A percentile compares a stretch with the other conserved stretches of the same genome.
Conservation (phyloP, 1,140 invertebrate genomes). For the Nomia melanderi region DNA sequence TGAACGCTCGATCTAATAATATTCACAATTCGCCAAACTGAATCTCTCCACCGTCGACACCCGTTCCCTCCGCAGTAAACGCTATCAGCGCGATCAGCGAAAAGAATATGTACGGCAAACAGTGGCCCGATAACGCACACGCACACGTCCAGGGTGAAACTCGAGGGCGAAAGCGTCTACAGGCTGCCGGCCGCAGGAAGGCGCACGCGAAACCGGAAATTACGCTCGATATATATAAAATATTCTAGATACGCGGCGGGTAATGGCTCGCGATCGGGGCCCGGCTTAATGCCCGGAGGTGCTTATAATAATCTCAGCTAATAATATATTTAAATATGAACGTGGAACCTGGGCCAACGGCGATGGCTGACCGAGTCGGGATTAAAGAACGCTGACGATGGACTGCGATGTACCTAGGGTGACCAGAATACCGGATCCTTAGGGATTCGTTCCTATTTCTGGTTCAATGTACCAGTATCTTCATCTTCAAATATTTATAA, state of each 20-base stretch:
- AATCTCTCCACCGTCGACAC: too few species aligned
- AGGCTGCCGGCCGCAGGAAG: background rate
- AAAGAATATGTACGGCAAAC: background rate
- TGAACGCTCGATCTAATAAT: too few species aligned
- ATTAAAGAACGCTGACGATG: conserved; percentile 18
- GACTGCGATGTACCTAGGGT: conserved; percentile 2
- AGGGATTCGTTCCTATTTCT: too few species aligned
- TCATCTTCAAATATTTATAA: too few species aligned
- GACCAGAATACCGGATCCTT: too few species aligned
- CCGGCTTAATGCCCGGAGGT: conserved; percentile 9
- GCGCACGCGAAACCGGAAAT: conserved; percentile 38
- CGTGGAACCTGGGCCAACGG: background rate
- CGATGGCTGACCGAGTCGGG: background rate
- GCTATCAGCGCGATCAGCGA: background rate
- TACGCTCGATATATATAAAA: conserved; percentile 26
- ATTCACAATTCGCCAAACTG: too few species aligned
- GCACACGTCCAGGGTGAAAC: background rate
- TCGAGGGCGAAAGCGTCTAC: background rate
- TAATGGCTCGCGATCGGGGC: conserved; percentile 38
- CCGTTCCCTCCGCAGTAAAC: too few species aligned
- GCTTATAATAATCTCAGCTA: conserved; percentile 44
- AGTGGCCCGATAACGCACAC: conserved; percentile 29
- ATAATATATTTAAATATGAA: conserved; percentile 47
- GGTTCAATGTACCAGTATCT: too few species aligned
- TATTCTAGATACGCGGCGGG: conserved; percentile 30